These are phyloP conservation scores for Steinernema khuongi DNA, from an alignment of 1,140 invertebrate genomes.

Conservation along the genomic window DNA sequence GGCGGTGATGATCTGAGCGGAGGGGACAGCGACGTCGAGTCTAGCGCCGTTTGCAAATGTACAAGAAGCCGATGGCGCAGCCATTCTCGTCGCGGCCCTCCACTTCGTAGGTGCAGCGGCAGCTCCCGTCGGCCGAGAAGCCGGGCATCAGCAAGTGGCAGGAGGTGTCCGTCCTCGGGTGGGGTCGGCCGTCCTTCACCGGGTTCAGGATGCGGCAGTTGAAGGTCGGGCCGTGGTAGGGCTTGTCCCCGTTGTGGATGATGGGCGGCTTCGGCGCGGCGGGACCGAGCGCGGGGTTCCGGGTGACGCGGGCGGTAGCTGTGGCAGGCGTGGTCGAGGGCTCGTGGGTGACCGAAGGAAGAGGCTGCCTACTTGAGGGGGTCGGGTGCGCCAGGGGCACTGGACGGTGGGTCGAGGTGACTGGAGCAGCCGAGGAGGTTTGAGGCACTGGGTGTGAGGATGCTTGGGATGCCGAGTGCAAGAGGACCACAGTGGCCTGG, in stretches of 20 bases:
- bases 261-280: slow-evolving; percentile 21
- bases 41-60: slow-evolving; percentile 42
- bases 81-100: slow-evolving; percentile 48
- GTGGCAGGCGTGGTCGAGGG: not conserved
- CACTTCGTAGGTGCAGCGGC: slow-evolving; percentile 51
- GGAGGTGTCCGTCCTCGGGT: slow-evolving; percentile 32
- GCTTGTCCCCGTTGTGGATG: slow-evolving; percentile 25
- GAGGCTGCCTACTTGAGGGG: not conserved
- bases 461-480: no score
- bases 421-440: not conserved
- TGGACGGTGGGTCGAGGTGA: not conserved
- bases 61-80: slow-evolving; percentile 49
- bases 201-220: slow-evolving; percentile 48
- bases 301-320: not conserved
- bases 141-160: slow-evolving; percentile 44
- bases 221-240: slow-evolving; percentile 39
- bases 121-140: slow-evolving; percentile 40
- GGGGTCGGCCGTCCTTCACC: slow-evolving; percentile 32
- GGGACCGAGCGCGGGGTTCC: slow-evolving; percentile 11
- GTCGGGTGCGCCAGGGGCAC: not conserved
- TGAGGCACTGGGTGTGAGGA: no score
- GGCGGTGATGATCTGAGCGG: not conserved
- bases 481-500: no score
- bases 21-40: not conserved
- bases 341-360: not conserved